A percentile compares a stretch with the other conserved stretches of the same genome.
Conservation (phyloP, 2,888 invertebrate species). For the Micropterix aruncella region DNA sequence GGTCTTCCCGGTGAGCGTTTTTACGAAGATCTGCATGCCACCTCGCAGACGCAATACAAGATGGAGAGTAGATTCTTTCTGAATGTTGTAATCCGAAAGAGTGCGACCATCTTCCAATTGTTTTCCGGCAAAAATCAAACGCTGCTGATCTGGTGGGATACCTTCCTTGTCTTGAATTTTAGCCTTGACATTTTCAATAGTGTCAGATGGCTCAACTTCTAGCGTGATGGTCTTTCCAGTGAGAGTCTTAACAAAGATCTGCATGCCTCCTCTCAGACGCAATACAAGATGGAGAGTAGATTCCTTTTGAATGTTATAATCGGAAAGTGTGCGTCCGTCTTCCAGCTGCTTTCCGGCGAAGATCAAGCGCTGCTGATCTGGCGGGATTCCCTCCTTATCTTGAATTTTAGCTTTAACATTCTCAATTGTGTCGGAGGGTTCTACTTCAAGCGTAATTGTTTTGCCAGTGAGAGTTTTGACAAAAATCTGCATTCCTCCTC, state of each 20-base stretch:
- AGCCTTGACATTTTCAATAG: not conserved
- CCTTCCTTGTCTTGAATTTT: not conserved
- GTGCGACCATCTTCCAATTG: not conserved
- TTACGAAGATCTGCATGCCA: not conserved
- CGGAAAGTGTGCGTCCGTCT: not conserved
- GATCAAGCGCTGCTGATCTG: not conserved
- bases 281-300: not conserved
- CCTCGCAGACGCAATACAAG: not conserved
- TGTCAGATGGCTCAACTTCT: not conserved
- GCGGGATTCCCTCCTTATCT: not conserved
- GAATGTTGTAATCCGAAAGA: not conserved
- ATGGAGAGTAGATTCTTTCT: not conserved
- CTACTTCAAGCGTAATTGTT: not conserved
- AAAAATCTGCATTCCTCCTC: not conserved
- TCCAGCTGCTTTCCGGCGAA: not conserved
- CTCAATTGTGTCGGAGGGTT: not conserved
- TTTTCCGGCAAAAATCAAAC: not conserved
- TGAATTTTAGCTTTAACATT: not conserved
- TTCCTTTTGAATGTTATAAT: not conserved
- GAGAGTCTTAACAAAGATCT: not conserved
- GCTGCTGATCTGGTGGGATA: not conserved
- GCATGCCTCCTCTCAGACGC: not conserved
- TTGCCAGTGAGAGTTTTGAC: not conserved
- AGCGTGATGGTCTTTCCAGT: not conserved
- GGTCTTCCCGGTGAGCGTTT: not conserved